Conservation (phyloP, 2,888 invertebrate genomes). For the Nomada hirtipes region DNA sequence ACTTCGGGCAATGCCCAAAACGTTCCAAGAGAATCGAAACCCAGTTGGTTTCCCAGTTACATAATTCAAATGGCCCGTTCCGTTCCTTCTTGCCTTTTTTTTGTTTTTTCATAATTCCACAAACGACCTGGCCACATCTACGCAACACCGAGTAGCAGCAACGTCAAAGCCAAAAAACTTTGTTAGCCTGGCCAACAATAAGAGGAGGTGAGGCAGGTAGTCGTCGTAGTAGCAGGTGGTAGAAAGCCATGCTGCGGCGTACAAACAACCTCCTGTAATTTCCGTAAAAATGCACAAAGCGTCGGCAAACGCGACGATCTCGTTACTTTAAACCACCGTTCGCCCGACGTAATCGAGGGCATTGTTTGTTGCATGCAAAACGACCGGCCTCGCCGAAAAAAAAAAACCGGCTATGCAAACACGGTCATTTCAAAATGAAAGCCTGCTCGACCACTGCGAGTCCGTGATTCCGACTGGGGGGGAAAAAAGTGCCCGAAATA, state of each 20-base stretch:
- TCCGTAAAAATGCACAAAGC: conserved; percentile 71
- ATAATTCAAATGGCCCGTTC: background rate
- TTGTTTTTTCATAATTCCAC: conserved; percentile 41
- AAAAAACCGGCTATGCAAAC: conserved; percentile 44
- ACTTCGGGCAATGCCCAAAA: background rate
- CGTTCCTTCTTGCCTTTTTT: too few species aligned
- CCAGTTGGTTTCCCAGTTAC: conserved; percentile 16
- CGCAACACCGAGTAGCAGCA: background rate
- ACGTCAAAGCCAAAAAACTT: conserved; percentile 59
- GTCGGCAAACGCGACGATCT: conserved; percentile 59
- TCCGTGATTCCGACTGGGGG: conserved; percentile 14
- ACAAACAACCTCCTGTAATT: conserved; percentile 71
- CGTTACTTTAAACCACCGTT: conserved; percentile 65
- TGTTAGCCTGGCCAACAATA: conserved; percentile 27
- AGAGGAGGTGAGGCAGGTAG: background rate
- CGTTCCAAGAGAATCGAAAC: background rate
- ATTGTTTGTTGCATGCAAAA: conserved; percentile 60
- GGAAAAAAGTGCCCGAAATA: conserved; percentile 31
- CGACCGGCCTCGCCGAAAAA: conserved; percentile 45
- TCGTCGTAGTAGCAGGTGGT: conserved; percentile 17
- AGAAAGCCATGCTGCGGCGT: conserved; percentile 44
- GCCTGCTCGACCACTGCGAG: conserved; percentile 34
- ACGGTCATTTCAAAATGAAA: conserved; percentile 67
- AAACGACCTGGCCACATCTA: conserved; percentile 6
- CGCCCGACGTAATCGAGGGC: conserved; percentile 62